These are phyloP conservation scores for Scaptomyza hsui DNA, from an alignment of 1,140 invertebrate genomes.

Conservation along the genomic window DNA sequence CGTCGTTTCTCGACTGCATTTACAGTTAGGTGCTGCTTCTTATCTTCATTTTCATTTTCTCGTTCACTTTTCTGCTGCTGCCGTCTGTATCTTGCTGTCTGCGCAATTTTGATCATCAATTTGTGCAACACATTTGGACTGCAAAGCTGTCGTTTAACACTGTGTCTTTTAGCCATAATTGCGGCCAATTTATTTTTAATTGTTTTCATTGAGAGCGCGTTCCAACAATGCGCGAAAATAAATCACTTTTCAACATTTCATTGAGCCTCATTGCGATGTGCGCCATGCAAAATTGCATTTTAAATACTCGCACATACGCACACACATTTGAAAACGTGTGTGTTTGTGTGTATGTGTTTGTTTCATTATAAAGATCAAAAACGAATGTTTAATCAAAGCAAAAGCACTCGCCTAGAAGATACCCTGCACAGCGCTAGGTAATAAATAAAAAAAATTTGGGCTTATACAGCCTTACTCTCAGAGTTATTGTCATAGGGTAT, in stretches of 20 bases:
- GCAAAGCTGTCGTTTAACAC: conserved; percentile 7
- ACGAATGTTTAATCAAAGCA: not conserved
- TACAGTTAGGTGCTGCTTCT: conserved; percentile 46
- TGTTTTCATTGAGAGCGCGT: conserved; percentile 65
- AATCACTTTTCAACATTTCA: conserved; percentile 69
- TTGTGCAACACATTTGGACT: conserved; percentile 2
- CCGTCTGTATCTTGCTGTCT: not conserved
- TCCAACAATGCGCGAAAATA: conserved; percentile 69
- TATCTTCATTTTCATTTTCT: conserved; percentile 4
- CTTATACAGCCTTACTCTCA: no score
- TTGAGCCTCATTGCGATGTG: conserved; percentile 42
- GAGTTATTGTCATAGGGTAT: not conserved
- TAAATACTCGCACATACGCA: conserved; percentile 46
- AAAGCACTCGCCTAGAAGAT: not conserved
- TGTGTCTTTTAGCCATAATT: conserved; percentile 56
- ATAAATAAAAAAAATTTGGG: no score
- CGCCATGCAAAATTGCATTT: conserved; percentile 63
- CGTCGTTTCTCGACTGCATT: conserved; percentile 45
- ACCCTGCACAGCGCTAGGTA: not conserved
- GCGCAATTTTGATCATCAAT: conserved; percentile 30
- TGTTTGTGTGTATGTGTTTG: not conserved
- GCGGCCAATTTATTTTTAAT: conserved; percentile 68
- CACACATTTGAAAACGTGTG: not conserved
- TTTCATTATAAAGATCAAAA: conserved; percentile 8
- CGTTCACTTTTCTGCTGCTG: not conserved